Evolutionary conservation across 2,888 invertebrate species (phyloP).

Genomic region (Trypoxylon attenuatum): DNA sequence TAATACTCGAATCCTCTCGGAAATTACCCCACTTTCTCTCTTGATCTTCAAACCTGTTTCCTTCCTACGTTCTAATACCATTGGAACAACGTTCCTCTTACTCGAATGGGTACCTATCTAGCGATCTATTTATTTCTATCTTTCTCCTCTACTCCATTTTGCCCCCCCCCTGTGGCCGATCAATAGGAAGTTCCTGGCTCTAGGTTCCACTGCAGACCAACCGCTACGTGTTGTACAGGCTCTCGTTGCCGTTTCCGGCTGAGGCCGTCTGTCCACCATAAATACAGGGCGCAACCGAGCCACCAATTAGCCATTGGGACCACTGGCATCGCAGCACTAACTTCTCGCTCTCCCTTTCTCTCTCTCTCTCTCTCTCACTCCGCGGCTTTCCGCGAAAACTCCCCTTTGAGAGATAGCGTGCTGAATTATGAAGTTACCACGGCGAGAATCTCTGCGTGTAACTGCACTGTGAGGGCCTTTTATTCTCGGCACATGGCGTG

Average conservation of each 20-base stretch:
- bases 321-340: constrained; percentile 40
- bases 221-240: constrained; percentile 35
- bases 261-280: constrained; percentile 49
- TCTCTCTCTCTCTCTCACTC: no score
- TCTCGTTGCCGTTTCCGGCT: constrained; percentile 48
- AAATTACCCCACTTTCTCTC: not conserved
- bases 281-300: constrained; percentile 53
- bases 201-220: constrained; percentile 37
- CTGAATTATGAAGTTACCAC: no score
- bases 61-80: no score
- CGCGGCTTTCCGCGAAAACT: constrained; percentile 13
- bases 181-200: constrained; percentile 47
- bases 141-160: not conserved
- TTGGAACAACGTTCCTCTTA: no score
- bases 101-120: not conserved
- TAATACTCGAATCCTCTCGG: not conserved
- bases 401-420: no score
- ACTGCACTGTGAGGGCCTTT: no score
- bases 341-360: no score
- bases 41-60: not conserved
- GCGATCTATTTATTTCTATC: not conserved
- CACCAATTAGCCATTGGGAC: constrained; percentile 57
- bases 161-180: not conserved
- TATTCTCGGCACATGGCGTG: no score
- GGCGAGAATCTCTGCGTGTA: no score